Conservation (phyloP, 2,797 vertebrate species). For the Adelosebastes latens region DNA sequence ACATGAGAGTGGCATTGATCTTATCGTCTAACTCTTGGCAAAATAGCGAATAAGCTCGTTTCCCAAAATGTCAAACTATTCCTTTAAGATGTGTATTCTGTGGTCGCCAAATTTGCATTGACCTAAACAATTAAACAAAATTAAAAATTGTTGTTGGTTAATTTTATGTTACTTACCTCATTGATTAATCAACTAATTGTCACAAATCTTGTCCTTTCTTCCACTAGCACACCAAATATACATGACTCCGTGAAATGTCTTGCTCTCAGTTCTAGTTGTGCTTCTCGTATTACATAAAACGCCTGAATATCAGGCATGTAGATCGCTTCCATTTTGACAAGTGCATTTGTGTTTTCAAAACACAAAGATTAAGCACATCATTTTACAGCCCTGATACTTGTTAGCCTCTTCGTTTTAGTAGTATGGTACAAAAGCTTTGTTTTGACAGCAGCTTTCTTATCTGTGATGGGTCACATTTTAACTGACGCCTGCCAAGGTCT, state of each 20-base stretch:
- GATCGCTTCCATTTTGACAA: conserved; percentile 1
- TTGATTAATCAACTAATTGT: background rate
- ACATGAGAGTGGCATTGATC: background rate
- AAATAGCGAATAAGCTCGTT: background rate
- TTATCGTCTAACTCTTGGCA: background rate
- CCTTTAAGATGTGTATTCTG: background rate
- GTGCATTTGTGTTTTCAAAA: conserved; percentile 12
- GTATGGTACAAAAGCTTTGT: conserved; percentile 14
- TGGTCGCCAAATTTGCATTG: background rate
- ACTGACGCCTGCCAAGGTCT: conserved; percentile 57
- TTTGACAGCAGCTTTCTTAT: conserved; percentile 54
- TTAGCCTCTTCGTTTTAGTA: conserved; percentile 22
- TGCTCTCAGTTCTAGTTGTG: background rate
- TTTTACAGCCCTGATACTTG: conserved; percentile 24
- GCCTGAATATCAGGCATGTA: background rate
- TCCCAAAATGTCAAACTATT: background rate
- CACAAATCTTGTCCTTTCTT: background rate
- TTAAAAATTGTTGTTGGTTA: background rate
- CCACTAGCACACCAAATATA: background rate
- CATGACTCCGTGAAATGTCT: background rate
- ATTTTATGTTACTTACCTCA: background rate
- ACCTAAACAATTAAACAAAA: background rate
- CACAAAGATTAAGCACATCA: conserved; percentile 20
- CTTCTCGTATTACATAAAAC: background rate
- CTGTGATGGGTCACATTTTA: conserved; percentile 57